A percentile compares a stretch with the other conserved stretches of the same genome.
Evolutionary conservation across 2,113 vertebrate genomes (phyloP).

Genomic region (Chionodraco myersi): DNA sequence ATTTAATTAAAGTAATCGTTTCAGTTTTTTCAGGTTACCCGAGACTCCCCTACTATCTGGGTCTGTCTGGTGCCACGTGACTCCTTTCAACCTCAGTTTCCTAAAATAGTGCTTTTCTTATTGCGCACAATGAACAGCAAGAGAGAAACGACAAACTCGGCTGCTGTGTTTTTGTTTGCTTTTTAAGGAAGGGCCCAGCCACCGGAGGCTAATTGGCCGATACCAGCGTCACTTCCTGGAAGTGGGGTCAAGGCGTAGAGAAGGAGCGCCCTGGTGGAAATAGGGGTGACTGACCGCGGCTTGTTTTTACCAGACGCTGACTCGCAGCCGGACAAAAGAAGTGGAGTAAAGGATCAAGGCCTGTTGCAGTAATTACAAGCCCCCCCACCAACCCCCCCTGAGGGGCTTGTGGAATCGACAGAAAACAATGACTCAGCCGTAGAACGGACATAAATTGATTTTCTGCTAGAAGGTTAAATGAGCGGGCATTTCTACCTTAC

Average conservation of each 20-base stretch:
- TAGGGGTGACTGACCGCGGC: slow-evolving; percentile 53
- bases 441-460: slow-evolving; percentile 64
- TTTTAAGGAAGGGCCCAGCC: not conserved
- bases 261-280: slow-evolving; percentile 28
- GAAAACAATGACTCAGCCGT: slow-evolving; percentile 63
- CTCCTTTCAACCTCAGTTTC: slow-evolving; percentile 44
- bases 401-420: slow-evolving; percentile 35
- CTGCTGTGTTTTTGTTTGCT: not conserved
- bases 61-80: slow-evolving; percentile 31
- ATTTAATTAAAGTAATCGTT: too few species aligned
- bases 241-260: slow-evolving; percentile 10
- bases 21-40: not conserved
- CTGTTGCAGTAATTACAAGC: slow-evolving; percentile 49
- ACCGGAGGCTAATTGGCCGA: slow-evolving; percentile 14
- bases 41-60: slow-evolving; percentile 3
- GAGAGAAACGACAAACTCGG: not conserved
- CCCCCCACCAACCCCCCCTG: not conserved
- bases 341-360: slow-evolving; percentile 43
- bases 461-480: slow-evolving; percentile 61
- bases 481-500: slow-evolving; percentile 17
- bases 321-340: slow-evolving; percentile 34
- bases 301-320: slow-evolving; percentile 52
- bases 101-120: slow-evolving; percentile 48
- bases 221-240: slow-evolving; percentile 62
- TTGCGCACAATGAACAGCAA: slow-evolving; percentile 18